A percentile compares a stretch with the other conserved stretches of the same genome.
Conservation (phyloP, 1,140 invertebrate genomes). For the Tetragonula clypearis region DNA sequence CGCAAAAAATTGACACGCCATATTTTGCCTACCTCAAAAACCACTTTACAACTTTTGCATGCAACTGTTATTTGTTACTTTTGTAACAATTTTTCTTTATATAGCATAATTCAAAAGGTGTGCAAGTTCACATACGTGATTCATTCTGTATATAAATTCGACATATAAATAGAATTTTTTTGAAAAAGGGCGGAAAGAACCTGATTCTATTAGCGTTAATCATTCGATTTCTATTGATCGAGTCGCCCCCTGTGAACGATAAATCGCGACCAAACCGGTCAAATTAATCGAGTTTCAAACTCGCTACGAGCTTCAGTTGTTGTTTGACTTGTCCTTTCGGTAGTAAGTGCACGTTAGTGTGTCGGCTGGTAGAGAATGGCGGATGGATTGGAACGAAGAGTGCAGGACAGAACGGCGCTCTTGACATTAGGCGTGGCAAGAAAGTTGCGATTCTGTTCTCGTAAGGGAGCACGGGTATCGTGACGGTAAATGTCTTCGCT, state of each 20-base stretch:
- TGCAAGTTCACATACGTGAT: too few species aligned
- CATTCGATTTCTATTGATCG: background rate
- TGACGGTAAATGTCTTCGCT: conserved; percentile 15
- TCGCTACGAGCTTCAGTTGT: background rate
- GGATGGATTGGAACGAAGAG: background rate
- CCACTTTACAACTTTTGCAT: too few species aligned
- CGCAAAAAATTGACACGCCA: too few species aligned
- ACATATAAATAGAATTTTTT: too few species aligned
- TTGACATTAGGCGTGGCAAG: conserved; percentile 66
- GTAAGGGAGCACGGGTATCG: background rate
- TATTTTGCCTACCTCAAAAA: too few species aligned
- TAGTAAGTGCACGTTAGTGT: background rate
- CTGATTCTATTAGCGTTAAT: background rate
- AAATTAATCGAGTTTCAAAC: background rate
- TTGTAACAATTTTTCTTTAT: too few species aligned
- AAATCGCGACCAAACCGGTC: background rate
- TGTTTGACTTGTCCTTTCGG: background rate
- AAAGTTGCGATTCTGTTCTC: conserved; percentile 37
- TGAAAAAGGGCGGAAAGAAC: too few species aligned
- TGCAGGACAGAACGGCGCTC: conserved; percentile 45
- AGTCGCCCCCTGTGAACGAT: background rate
- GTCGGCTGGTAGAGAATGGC: background rate
- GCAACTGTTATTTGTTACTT: too few species aligned
- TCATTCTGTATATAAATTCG: too few species aligned
- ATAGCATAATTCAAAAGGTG: too few species aligned